Base-by-base conservation (phyloP, 2,888 invertebrate species). In the Empis livida region DNA sequence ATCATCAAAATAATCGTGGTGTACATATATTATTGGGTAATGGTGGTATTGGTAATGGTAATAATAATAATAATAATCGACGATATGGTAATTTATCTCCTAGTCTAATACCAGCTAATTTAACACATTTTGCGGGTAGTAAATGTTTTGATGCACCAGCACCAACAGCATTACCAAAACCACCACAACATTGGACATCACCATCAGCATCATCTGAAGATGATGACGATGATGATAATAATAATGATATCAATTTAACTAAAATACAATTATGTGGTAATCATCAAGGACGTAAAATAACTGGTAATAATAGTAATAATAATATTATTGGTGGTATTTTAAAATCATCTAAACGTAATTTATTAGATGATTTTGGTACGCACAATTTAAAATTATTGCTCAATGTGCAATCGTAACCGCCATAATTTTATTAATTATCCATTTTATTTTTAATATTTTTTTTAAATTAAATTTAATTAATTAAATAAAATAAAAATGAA, bases 101-200 rank as follows among this genome's bases (percentile, higher is more conserved):
- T 51, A 57, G 58, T 37, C 56, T 64, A 51, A 58, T 66, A 61
- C 65, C 67, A 62, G 64, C 65, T 60, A 67, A 64, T 55, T 59
- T 67, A 53, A 65, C 67, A 57, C 67, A 67, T 60, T 71, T 69
- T 65, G 87, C 87, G 54, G 85, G 80, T 62, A 82, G 85, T 64
- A 87, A 86, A 68, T 88, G 86, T 73, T 84, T 84, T 61, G 84
- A 84, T 57, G 82, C 88, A 47, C 88, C 88, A 44, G 78, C 84
- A 49, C 84, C 88, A 41, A 78, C 79, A 57, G 80, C 81, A 53
- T 71, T 88, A 61, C 88, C 88, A 50, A 83, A 80, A 64, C 88
- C 88, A 58, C 88, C 88, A 50, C 76, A 77, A 55, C 84, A 83
- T 69, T 89, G 88, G 88, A 77, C 79, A 67, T 52, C 23, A 55